These are phyloP conservation scores for Myocastor coypus DNA, from an alignment of 2,113 vertebrate genomes.

Conservation along the genomic window DNA sequence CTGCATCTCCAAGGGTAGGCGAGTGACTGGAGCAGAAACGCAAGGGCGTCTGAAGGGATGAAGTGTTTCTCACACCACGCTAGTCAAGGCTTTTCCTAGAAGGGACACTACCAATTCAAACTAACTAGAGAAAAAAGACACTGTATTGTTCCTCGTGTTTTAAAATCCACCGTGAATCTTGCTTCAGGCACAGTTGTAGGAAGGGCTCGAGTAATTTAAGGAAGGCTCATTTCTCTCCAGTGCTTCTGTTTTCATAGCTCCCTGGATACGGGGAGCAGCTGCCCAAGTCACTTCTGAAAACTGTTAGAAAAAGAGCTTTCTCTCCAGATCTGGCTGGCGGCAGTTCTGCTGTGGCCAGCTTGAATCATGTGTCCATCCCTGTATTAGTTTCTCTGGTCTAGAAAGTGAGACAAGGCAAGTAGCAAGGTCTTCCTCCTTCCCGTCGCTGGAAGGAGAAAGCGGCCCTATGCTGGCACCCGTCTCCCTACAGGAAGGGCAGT, in stretches of 20 bases:
- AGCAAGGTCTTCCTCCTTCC: neutral
- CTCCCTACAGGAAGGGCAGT: conserved; percentile 13
- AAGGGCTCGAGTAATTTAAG: conserved; percentile 30
- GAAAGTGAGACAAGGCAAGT: neutral
- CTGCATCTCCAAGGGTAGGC: neutral
- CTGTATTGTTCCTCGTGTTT: neutral
- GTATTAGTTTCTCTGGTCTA: neutral
- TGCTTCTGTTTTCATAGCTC: neutral
- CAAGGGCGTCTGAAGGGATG: neutral
- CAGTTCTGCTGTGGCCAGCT: too few relatives aligned
- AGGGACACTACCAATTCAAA: conserved; percentile 7
- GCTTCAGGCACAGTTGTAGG: neutral
- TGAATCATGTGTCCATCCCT: neutral
- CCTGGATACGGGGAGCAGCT: neutral
- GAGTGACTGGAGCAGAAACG: neutral
- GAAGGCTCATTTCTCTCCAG: neutral
- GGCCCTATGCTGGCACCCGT: neutral
- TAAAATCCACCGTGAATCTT: conserved; percentile 17
- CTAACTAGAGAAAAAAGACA: neutral
- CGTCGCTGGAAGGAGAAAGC: neutral
- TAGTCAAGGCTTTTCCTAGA: neutral
- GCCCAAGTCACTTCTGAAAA: neutral
- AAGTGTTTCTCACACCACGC: neutral
- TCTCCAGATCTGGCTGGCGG: too few relatives aligned
- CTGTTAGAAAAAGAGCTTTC: neutral